Base-by-base conservation (phyloP, 2,888 invertebrate species). In the Amblyjoppa fuscipennis region DNA sequence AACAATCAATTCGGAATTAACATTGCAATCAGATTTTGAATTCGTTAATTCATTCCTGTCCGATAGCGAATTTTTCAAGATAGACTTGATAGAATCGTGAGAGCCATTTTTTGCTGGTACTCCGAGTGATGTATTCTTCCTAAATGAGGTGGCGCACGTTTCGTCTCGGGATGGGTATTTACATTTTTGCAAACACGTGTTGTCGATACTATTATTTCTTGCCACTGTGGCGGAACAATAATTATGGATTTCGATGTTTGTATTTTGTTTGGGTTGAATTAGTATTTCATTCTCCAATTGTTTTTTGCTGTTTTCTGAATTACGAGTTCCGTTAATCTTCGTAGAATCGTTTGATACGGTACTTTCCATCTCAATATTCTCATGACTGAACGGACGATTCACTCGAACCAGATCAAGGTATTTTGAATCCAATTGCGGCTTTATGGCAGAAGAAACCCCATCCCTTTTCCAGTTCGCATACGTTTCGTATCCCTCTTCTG, bases 401-500 rank as follows among this genome's bases (percentile, higher is more conserved):
- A 6, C 68, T 31, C 71, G 9, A 53, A 73, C 56, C 74, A 6
- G 34, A 76, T 64, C 51, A 34, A 31, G 38, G 59, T 38, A 16
- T 73, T 51, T 16, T 31, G 28, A 79, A 59, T 82, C 80, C 0
- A 11, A 45, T 20, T 53, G 75, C 20, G 2, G 69, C 31, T 69
- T 78, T 88, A n/a, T 61, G 34, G 28, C n/a, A 0, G 51, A 25
- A 61, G 87, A 85, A 70, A 87, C 90, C 79, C 89, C 90, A n/a
- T 90, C 88, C 56, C 91, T 90, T 69, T 86, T 93, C 93, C 93
- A 93, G 13, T 90, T 85, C 16, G 92, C 91, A 53, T 92, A 93
- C 0, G 92, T 89, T 73, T 88, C 88, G 81, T 82, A 86, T 20
- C 66, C 82, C 68, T 78, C 76, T 45, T 88, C 79, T 6, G 64